Percentiles rank a stretch among this genome's conserved stretches.
phyloP scores from a whole-genome alignment of 2,113 vertebrate genomes.

The Anarhynchus alexandrinus region DNA sequence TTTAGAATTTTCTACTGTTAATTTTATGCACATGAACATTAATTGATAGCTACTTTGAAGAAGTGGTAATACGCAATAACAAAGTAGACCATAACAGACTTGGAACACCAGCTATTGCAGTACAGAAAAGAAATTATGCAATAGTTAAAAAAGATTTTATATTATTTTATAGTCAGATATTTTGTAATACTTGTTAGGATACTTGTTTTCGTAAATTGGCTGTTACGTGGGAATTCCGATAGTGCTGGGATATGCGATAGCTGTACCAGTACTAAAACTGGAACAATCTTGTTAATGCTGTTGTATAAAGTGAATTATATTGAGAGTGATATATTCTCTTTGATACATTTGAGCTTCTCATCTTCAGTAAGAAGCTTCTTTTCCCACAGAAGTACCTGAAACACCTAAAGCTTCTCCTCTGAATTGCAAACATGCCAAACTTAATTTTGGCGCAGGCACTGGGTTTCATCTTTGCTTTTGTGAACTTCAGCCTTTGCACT shows the following conservation, averaged over 20 bases:
- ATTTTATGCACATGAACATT: not conserved
- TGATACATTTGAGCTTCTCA: not conserved
- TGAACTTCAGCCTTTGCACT: constrained; percentile 11
- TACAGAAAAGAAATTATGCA: not conserved
- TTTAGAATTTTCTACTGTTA: not conserved
- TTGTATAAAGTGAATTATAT: not conserved
- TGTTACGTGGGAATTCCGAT: not conserved
- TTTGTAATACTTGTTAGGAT: not conserved
- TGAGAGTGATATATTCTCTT: not conserved
- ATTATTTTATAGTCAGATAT: not conserved
- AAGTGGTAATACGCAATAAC: not conserved
- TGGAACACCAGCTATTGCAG: not conserved
- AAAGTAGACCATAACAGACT: not conserved
- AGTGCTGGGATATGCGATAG: not conserved
- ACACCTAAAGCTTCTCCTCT: not conserved
- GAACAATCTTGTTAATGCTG: not conserved
- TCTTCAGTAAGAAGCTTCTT: not conserved
- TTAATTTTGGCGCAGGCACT: not conserved
- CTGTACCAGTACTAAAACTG: not conserved
- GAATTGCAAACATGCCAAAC: not conserved
- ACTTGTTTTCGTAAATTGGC: not conserved
- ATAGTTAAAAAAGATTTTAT: not conserved
- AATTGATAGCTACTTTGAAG: not conserved
- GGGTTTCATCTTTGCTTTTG: not conserved
- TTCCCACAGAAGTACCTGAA: not conserved